Percentiles rank a stretch among this genome's conserved stretches.
Conservation (phyloP, 2,113 vertebrate species). For the Aleadryas rufinucha region DNA sequence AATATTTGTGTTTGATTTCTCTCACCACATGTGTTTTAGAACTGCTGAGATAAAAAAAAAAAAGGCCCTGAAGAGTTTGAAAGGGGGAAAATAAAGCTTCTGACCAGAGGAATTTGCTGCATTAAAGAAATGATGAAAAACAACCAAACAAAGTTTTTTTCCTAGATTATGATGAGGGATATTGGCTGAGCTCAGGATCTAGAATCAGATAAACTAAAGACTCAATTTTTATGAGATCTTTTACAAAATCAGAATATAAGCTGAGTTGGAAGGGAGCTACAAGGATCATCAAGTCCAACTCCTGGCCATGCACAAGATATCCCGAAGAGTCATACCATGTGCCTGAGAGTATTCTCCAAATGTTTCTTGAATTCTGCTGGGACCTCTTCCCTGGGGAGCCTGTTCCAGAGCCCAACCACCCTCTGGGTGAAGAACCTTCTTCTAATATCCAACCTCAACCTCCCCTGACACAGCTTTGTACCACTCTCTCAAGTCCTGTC, state of each 20-base stretch:
- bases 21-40: not conserved
- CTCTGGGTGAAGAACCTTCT: not conserved
- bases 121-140: not conserved
- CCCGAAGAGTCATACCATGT: not conserved
- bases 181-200: not conserved
- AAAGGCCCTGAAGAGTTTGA: not conserved
- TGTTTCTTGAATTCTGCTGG: not conserved
- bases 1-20: not conserved
- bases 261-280: not conserved
- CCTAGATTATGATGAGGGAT: not conserved
- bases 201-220: not conserved
- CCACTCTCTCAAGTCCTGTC: not conserved
- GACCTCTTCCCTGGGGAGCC: not conserved
- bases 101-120: not conserved
- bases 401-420: rapidly evolving
- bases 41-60: not conserved
- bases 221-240: not conserved
- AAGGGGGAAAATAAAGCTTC: rapidly evolving
- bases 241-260: not conserved
- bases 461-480: not conserved
- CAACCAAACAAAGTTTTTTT: rapidly evolving
- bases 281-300: not conserved
- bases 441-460: not conserved
- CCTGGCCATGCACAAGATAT: not conserved
- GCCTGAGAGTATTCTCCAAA: not conserved